A percentile compares a stretch with the other conserved stretches of the same genome.
phyloP scores from a whole-genome alignment of 2,888 invertebrate genomes.

The Eretmocerus hayati region DNA sequence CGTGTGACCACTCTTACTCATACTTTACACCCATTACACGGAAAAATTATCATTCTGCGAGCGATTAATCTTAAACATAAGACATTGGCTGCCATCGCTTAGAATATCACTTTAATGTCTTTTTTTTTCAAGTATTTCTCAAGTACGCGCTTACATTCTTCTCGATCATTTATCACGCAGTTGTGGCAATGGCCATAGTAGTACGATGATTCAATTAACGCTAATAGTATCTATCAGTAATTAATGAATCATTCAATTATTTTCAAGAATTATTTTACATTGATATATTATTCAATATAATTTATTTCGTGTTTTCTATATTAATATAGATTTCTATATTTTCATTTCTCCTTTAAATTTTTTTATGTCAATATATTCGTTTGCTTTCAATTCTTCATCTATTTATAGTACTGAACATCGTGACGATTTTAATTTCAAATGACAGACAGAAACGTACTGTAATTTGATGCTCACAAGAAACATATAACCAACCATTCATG shows the following conservation, averaged over 20 bases:
- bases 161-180: constrained; percentile 17
- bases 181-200: constrained; percentile 20
- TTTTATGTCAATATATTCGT: constrained; percentile 20
- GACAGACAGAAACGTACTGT: constrained; percentile 29
- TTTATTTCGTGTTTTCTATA: constrained; percentile 43
- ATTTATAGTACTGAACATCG: too few relatives aligned
- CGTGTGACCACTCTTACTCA: constrained; percentile 11
- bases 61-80: constrained; percentile 11
- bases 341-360: constrained; percentile 27
- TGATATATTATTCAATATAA: constrained; percentile 46
- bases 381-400: constrained; percentile 26
- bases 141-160: constrained; percentile 5
- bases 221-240: constrained; percentile 17
- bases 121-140: constrained; percentile 10
- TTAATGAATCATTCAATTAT: constrained; percentile 32
- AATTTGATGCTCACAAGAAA: constrained; percentile 37
- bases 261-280: constrained; percentile 45
- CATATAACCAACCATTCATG: constrained; percentile 29
- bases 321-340: constrained; percentile 43
- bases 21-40: constrained; percentile 11
- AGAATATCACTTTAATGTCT: constrained; percentile 11
- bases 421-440: constrained; percentile 32
- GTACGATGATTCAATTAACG: constrained; percentile 17
- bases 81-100: constrained; percentile 17
- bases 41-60: constrained; percentile 19